These are phyloP conservation scores for Laticauda laticaudata DNA, from an alignment of 2,113 vertebrate species.

Conservation along the genomic window DNA sequence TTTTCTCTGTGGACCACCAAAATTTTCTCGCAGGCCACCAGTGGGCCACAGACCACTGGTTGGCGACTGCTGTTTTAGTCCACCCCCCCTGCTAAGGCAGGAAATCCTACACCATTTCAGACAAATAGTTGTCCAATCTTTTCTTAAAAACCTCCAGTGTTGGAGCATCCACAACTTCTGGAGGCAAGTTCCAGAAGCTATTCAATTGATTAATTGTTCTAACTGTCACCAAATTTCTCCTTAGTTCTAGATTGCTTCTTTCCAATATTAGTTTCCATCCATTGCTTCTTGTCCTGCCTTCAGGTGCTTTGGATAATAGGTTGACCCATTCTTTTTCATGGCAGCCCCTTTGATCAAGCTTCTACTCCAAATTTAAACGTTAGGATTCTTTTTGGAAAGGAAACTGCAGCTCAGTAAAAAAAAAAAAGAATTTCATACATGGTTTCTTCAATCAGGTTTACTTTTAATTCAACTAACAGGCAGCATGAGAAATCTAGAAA, in stretches of 20 bases:
- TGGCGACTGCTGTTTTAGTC: no score
- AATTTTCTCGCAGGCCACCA: no score
- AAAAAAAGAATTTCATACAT: neutral
- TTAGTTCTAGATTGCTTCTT: neutral
- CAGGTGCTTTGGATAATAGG: neutral
- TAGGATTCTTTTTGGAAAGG: neutral
- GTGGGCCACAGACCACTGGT: no score
- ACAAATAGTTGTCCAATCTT: no score
- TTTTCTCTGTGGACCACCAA: no score
- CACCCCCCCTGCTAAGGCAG: no score
- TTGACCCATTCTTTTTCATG: neutral
- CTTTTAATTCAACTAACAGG: neutral
- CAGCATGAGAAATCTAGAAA: neutral
- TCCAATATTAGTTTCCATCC: neutral
- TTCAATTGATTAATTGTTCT: no score
- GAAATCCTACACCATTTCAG: no score
- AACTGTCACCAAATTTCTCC: neutral
- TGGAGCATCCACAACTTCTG: no score
- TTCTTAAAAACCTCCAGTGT: no score
- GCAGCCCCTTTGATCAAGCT: neutral
- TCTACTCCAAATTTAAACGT: neutral
- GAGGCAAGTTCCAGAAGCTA: no score
- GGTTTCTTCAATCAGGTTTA: neutral
- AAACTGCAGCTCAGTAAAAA: neutral
- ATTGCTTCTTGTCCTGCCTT: neutral